A percentile compares a stretch with the other conserved stretches of the same genome.
phyloP scores from a whole-genome alignment of 2,113 vertebrate species.

The Poeciliopsis retropinna region DNA sequence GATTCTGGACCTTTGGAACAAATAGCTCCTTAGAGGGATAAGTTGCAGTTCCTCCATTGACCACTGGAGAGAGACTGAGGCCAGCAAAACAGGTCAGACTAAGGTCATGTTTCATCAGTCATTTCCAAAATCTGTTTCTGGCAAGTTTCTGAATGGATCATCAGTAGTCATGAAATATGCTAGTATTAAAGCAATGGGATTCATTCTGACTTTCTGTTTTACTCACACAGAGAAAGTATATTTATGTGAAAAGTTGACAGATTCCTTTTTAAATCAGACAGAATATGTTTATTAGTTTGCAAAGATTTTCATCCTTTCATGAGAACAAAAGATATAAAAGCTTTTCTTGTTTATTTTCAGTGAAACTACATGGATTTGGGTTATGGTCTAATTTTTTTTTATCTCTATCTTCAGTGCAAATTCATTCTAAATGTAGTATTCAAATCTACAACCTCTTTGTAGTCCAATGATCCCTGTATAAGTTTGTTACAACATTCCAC shows the following conservation, averaged over 20 bases:
- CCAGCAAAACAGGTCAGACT: not conserved
- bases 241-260: not conserved
- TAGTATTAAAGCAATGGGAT: not conserved
- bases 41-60: slow-evolving; percentile 24
- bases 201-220: not conserved
- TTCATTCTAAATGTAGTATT: not conserved
- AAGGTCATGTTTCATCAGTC: not conserved
- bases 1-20: not conserved
- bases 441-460: not conserved
- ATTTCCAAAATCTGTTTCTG: not conserved
- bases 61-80: slow-evolving; percentile 34
- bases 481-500: not conserved
- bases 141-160: not conserved
- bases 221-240: not conserved
- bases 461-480: not conserved
- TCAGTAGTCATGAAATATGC: not conserved
- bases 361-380: not conserved
- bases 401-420: not conserved
- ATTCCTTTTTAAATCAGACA: not conserved
- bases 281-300: not conserved
- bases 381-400: not conserved
- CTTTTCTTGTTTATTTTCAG: not conserved
- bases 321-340: not conserved
- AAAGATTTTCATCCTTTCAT: not conserved
- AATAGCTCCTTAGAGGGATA: not conserved